A percentile compares a stretch with the other conserved stretches of the same genome.
phyloP scores from a whole-genome alignment of 2,888 invertebrate species.

The Arenicola marina region DNA sequence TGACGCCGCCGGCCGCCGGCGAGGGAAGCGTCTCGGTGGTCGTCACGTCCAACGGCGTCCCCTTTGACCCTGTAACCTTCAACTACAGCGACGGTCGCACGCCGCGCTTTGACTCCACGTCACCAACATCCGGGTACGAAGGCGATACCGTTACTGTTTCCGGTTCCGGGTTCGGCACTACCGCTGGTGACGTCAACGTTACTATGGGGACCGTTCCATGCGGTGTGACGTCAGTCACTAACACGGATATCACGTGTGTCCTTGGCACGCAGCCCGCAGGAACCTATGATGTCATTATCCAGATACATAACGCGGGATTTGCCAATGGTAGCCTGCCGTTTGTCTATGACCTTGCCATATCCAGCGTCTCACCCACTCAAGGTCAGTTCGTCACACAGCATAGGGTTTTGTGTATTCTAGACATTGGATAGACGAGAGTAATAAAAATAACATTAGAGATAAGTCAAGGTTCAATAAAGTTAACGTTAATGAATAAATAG shows the following conservation, averaged over 20 bases:
- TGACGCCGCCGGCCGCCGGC: background rate
- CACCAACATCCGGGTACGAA: background rate
- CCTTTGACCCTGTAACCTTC: background rate
- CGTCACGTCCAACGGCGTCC: background rate
- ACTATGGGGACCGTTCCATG: background rate
- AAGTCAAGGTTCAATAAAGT: too few species aligned
- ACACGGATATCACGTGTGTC: slow-evolving; percentile 8
- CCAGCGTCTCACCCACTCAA: background rate
- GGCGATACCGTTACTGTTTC: background rate
- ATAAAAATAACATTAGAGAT: too few species aligned
- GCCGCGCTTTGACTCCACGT: background rate
- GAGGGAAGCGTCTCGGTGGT: background rate
- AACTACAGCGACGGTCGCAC: background rate
- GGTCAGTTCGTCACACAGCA: too few species aligned
- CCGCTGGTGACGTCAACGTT: background rate
- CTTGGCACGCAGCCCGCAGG: slow-evolving; percentile 12
- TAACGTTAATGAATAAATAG: too few species aligned
- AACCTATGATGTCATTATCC: background rate
- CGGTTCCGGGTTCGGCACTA: background rate
- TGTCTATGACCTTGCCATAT: background rate
- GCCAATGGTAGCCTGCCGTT: slow-evolving; percentile 1
- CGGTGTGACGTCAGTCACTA: background rate
- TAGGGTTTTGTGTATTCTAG: too few species aligned
- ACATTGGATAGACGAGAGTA: too few species aligned
- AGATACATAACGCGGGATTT: background rate